Conservation (phyloP, 2,113 vertebrate species). For the Myrmophylax atrothorax region DNA sequence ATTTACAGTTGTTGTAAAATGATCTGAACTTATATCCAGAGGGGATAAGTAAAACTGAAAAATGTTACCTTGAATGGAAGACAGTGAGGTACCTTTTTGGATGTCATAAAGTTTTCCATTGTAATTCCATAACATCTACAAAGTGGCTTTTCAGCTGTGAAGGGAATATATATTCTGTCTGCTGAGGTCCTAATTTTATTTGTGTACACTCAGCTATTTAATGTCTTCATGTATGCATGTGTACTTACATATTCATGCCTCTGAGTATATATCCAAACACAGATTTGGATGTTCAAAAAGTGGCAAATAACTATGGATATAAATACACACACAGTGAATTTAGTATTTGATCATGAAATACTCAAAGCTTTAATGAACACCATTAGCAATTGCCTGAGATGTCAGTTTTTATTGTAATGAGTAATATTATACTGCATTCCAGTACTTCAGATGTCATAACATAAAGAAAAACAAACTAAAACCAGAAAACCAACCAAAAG, state of each 20-base stretch:
- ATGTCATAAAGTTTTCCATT: not conserved
- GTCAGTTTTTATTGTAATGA: not conserved
- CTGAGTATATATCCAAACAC: not conserved
- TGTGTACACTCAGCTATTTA: not conserved
- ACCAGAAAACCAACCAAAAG: accelerated
- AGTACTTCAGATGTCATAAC: not conserved
- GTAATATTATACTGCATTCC: not conserved
- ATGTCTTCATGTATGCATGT: accelerated
- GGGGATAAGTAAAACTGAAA: not conserved
- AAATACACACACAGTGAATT: not conserved
- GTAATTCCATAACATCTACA: not conserved
- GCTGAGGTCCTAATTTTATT: not conserved
- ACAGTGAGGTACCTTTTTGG: not conserved
- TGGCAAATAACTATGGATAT: not conserved
- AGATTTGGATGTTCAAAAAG: not conserved
- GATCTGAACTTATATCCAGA: not conserved
- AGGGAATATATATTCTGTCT: not conserved
- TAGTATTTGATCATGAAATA: not conserved
- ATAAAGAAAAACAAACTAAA: not conserved
- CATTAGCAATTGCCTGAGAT: not conserved
- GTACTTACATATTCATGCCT: not conserved
- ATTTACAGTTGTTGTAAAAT: not conserved
- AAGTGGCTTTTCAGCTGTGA: not conserved
- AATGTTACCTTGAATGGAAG: not conserved
- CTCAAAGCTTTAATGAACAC: not conserved